Evolutionary conservation across 2,888 invertebrate species (phyloP), one percentile per base, ranked within the genome.

Genomic region (Dicyrtoma fusca): DNA sequence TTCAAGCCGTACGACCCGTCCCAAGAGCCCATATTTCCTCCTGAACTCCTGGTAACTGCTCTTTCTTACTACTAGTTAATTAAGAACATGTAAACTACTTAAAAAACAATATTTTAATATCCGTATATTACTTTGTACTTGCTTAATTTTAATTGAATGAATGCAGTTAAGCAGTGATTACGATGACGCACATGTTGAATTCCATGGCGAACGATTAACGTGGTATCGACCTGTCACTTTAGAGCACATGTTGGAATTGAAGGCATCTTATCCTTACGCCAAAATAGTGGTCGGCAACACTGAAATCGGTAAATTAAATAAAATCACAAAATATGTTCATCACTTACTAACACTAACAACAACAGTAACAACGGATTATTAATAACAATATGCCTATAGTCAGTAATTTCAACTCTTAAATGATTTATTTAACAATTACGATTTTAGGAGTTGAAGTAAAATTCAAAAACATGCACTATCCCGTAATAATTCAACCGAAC

Each of bases 21-120:
- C 0, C 95, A 96, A 83, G 96, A 96, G 84, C 90, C 92, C 1
- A 95, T 96, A 80, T 97, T 95, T 82, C 96, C 96, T 17, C 92
- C 95, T 4, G 95, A 95, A 82, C 84, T 96, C 68, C 89, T 89
- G 82, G 82, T 92, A 34, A n/a, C n/a, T n/a, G n/a, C n/a, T n/a
- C n/a, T n/a, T n/a, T n/a, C n/a, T 25, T 59, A n/a, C 10, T 25
- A 10, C 59, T 11, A 42, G 59, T 1, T 42, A 49, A 19, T 14
- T 57, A 26, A 8, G 14, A 57, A 21, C 19, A 47, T 49, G n/a
- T n/a, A n/a, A n/a, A n/a, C n/a, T n/a, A n/a, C n/a, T n/a, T n/a
- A n/a, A n/a, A n/a, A n/a, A 34, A 34, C 34, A 34, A 34, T 3
- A 5, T 34, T 34, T 34, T 34, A 34, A 34, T 3, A 34, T 34